Conservation (phyloP, 2,113 vertebrate genomes). For the Dunckerocampus dactyliophorus region DNA sequence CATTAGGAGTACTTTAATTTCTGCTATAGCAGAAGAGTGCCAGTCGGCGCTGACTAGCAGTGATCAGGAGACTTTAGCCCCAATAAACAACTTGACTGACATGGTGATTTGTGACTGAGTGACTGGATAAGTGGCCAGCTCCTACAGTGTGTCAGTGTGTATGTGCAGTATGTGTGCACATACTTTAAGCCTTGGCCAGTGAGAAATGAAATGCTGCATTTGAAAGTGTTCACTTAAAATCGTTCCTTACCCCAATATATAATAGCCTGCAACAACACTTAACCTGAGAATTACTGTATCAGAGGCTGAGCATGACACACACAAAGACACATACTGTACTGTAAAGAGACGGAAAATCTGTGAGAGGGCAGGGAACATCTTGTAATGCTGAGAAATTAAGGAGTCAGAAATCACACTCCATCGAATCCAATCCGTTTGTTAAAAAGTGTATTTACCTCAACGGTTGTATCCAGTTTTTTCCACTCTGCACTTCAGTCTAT, state of each 20-base stretch:
- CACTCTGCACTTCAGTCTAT: conserved; percentile 51
- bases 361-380: conserved; percentile 41
- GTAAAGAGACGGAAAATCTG: conserved; percentile 36
- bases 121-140: conserved; percentile 54
- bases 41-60: conserved; percentile 42
- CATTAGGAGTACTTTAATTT: conserved; percentile 62
- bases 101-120: conserved; percentile 68
- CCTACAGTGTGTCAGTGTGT: conserved; percentile 36
- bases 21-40: conserved; percentile 51
- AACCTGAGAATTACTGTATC: conserved; percentile 84
- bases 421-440: conserved; percentile 56
- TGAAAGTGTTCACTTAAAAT: conserved; percentile 79
- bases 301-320: conserved; percentile 64
- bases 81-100: conserved; percentile 62
- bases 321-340: conserved; percentile 14
- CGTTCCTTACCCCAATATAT: conserved; percentile 91
- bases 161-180: conserved; percentile 27
- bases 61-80: conserved; percentile 55
- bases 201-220: conserved; percentile 58
- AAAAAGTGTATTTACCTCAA: conserved; percentile 48
- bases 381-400: conserved; percentile 51
- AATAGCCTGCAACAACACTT: conserved; percentile 94
- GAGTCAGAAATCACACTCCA: conserved; percentile 47
- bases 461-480: conserved; percentile 52
- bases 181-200: conserved; percentile 53